Evolutionary conservation across 2,888 invertebrate species (phyloP), one percentile per base, ranked within the genome.

Genomic region (Drosophila subquinaria): DNA sequence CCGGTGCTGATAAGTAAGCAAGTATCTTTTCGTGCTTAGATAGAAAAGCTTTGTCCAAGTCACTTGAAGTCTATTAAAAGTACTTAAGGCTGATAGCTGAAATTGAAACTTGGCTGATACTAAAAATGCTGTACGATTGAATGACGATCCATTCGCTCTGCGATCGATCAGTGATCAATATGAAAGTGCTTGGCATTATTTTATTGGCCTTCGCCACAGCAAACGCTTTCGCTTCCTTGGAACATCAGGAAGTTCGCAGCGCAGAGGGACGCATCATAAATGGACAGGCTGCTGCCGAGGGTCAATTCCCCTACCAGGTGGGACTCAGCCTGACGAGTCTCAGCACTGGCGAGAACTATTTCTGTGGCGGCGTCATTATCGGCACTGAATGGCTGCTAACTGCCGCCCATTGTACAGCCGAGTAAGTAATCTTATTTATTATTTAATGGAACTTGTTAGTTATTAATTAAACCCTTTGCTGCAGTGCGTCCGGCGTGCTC

Each of bases 301-400:
- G 71, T 23, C 68, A 80, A 15, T 81, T 83, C 30, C 80, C 76
- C 35, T 74, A 79, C 53, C 76, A 79, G 57, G 77, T 80, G 40
- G 81, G 79, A 11, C 42, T 84, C 4, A 52, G 75, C 30, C 66
- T 82, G 3, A 13, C 13, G 13, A 23, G 40, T 33, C 17, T 35
- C 48, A 60, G 13, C 15, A 30, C 6, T 15, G 20, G 56, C 30
- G 61, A 59, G 1, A 59, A 27, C 15, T 59, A 55, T n/a, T 68
- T 72, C 50, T 83, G 81, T 33, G 79, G 84, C 23, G 82, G 77
- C 42, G 48, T 66, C 9, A 56, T 79, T n/a, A 73, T 80, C 40
- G 69, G 60, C 10, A 42, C 42, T 1, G 45, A 59, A 15, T 78
- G 64, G 48, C n/a, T 78, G 4, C 30, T 80, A n/a, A 74, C 73